These are phyloP conservation scores for Brienomyrus brachyistius DNA, from an alignment of 2,113 vertebrate genomes.

Conservation along the genomic window DNA sequence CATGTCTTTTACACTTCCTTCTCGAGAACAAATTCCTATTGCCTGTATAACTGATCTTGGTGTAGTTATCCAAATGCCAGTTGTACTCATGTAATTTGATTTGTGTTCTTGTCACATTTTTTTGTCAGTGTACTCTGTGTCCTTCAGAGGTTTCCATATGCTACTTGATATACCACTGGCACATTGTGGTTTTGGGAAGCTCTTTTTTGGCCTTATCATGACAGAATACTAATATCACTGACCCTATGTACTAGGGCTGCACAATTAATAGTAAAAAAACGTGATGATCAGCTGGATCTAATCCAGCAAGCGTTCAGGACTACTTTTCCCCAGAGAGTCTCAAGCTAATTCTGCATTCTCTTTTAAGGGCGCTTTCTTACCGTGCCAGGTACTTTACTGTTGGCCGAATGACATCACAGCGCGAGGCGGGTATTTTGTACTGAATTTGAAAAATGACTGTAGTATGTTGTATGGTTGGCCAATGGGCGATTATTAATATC, in stretches of 20 bases:
- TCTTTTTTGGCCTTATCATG: not conserved
- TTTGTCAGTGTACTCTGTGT: not conserved
- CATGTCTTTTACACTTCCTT: not conserved
- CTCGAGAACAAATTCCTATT: not conserved
- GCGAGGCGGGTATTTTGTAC: too few relatives aligned
- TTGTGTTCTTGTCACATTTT: slow-evolving; percentile 1
- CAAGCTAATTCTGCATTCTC: too few relatives aligned
- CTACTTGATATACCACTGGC: not conserved
- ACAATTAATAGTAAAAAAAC: too few relatives aligned
- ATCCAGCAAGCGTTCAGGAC: too few relatives aligned
- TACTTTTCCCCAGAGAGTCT: too few relatives aligned
- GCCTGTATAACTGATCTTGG: not conserved
- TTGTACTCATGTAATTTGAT: slow-evolving; percentile 4
- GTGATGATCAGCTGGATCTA: too few relatives aligned
- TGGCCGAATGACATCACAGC: too few relatives aligned
- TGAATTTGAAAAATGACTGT: too few relatives aligned
- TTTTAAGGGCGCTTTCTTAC: too few relatives aligned
- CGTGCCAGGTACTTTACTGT: too few relatives aligned
- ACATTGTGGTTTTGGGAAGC: not conserved
- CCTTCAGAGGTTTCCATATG: not conserved
- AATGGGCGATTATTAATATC: too few relatives aligned
- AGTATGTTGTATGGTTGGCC: too few relatives aligned
- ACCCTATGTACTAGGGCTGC: not conserved
- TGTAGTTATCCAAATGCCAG: not conserved
- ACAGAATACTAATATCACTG: not conserved